phyloP scores from a whole-genome alignment of 2,113 vertebrate species.

The Galeopterus variegatus region DNA sequence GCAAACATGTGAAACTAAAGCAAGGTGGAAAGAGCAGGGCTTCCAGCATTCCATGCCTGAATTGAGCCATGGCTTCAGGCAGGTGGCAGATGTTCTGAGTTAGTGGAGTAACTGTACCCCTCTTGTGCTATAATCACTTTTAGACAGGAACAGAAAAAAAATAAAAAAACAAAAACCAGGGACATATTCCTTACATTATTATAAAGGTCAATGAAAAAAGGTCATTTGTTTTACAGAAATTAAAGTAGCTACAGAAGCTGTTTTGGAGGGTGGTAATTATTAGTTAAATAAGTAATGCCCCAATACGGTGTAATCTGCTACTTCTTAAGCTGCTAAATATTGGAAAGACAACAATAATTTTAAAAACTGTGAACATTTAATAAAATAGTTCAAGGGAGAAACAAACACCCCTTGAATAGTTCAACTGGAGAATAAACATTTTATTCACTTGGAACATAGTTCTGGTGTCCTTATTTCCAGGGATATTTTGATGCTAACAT shows the following conservation, averaged over 20 bases:
- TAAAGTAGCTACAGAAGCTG: conserved; percentile 19
- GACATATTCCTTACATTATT: not conserved
- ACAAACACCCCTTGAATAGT: not conserved
- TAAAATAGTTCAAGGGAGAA: not conserved
- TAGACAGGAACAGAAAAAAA: conserved; percentile 36
- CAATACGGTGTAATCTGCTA: not conserved
- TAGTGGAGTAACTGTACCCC: conserved; percentile 47
- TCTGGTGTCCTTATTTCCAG: not conserved
- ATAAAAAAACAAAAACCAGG: not conserved
- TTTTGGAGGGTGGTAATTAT: not conserved
- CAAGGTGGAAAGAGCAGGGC: conserved; percentile 67
- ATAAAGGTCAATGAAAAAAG: not conserved
- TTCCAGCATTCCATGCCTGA: conserved; percentile 61
- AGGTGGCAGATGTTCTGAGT: conserved; percentile 79
- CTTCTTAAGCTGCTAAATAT: conserved; percentile 45
- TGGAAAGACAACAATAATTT: not conserved
- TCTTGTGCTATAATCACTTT: conserved; percentile 68
- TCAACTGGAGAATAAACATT: conserved; percentile 31
- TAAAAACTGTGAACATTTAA: not conserved
- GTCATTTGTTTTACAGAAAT: conserved; percentile 4
- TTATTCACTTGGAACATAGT: not conserved
- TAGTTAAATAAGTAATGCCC: not conserved
- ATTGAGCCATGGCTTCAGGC: conserved; percentile 73
- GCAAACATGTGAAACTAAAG: conserved; percentile 73
- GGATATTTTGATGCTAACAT: not conserved